These are phyloP conservation scores for Lampris incognitus DNA, from an alignment of 2,113 vertebrate species.

Conservation along the genomic window DNA sequence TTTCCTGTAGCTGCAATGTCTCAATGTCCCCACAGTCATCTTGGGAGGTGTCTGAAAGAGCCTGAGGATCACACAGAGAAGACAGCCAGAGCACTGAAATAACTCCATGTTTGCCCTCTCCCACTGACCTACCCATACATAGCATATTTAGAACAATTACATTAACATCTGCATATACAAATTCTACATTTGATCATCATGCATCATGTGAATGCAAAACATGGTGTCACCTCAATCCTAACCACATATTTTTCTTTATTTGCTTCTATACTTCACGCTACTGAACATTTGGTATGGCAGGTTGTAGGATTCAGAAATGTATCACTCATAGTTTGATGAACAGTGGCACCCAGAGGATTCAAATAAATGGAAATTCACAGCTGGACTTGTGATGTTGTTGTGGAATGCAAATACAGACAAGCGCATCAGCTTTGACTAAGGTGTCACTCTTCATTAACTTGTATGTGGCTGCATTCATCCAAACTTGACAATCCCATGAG, in stretches of 20 bases:
- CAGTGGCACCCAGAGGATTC: conserved; percentile 10
- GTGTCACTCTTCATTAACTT: background rate
- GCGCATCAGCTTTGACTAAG: conserved; percentile 11
- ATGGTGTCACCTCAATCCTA: too few species aligned
- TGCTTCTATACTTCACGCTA: background rate
- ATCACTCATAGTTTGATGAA: conserved; percentile 27
- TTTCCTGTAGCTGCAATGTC: conserved; percentile 84
- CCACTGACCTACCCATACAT: background rate
- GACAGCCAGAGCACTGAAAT: background rate
- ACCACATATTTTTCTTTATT: background rate
- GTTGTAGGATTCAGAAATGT: conserved; percentile 11
- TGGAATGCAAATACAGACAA: conserved; percentile 59
- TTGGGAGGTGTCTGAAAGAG: conserved; percentile 73
- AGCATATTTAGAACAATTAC: background rate
- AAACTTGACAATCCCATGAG: background rate
- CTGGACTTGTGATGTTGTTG: conserved; percentile 26
- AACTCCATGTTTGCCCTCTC: background rate
- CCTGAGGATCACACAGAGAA: conserved; percentile 41
- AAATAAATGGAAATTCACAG: conserved; percentile 45
- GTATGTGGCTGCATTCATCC: background rate
- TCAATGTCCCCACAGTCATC: conserved; percentile 81
- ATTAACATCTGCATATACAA: background rate
- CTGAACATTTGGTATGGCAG: conserved; percentile 7
- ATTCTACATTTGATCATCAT: too few species aligned
- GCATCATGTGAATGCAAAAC: too few species aligned